Evolutionary conservation across 2,888 invertebrate species (phyloP), one percentile per base, ranked within the genome.

Genomic region (Eulithis prunata): DNA sequence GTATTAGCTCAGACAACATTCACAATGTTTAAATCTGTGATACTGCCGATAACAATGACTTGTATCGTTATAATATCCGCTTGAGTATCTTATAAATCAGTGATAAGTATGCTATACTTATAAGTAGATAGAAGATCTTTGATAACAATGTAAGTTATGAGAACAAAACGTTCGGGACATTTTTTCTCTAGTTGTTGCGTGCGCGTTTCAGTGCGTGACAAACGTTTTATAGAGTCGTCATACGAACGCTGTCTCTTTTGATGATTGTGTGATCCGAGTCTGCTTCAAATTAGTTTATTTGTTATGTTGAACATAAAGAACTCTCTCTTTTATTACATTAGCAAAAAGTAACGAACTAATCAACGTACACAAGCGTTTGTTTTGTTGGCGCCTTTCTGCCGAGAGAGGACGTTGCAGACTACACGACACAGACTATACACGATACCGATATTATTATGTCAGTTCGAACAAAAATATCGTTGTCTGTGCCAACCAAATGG

Each of bases 1-100:
- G 77, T 71, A 70, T 76, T 75, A 72, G 70, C 71, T 69, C 68
- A 63, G 76, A 77, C 83, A 83, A 84, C 86, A 85, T 85, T 85
- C 85, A 84, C 85, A 80, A 77, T 76, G 73, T 74, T 77, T 75
- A 72, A 70, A 69, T 75, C 73, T 76, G 72, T 66, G 62, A 69
- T 54, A 32, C 49, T 59, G 68, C 69, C 60, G 70, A 68, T 75
- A 70, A 73, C 72, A 73, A 73, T 71, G 69, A 65, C 47, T 68
- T 70, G 21, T 21, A 21, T 21, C 21, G 71, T 41, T 59, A 57
- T 66, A 64, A 68, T 77, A 81, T 80, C 79, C 79, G 80, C 68
- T 73, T 55, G n/a, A 55, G 46, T 57, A 28, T 60, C 41, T 10
- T 8, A 41, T 41, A 41, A 41, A 41, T 32, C 32, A 21, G 21